phyloP scores from a whole-genome alignment of 2,797 vertebrate genomes.

The Melopsittacus undulatus region DNA sequence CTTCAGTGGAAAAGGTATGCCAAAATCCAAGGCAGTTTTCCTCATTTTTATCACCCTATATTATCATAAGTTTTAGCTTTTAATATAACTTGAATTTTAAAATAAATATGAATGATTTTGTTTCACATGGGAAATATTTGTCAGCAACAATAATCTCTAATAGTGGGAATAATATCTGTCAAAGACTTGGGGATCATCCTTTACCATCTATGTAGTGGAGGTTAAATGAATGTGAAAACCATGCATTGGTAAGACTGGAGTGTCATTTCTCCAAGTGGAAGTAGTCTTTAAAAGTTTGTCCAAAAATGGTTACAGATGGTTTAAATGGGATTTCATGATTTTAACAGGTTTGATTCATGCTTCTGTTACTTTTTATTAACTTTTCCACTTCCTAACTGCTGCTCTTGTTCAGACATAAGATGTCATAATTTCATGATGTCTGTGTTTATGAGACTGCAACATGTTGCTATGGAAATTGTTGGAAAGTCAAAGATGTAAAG shows the following conservation, averaged over 20 bases:
- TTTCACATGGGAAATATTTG: conserved; percentile 39
- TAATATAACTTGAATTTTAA: neutral
- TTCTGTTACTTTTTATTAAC: conserved; percentile 7
- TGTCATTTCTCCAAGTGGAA: conserved; percentile 49
- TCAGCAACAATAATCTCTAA: neutral
- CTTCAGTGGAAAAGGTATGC: neutral
- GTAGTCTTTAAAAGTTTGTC: conserved; percentile 34
- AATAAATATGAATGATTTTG: neutral
- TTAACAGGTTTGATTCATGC: neutral
- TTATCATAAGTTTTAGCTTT: neutral
- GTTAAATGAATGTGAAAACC: conserved; percentile 33
- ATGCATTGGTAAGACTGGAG: neutral
- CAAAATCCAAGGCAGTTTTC: neutral
- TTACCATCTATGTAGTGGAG: conserved; percentile 11
- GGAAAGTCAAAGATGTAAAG: neutral
- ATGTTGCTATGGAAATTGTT: neutral
- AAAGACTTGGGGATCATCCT: conserved; percentile 19
- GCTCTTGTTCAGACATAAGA: conserved; percentile 1
- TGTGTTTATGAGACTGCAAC: neutral
- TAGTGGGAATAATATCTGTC: neutral
- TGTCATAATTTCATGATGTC: neutral
- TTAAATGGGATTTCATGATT: conserved; percentile 46
- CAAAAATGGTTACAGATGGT: conserved; percentile 25
- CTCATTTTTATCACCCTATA: neutral
- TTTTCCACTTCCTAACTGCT: neutral